Evolutionary conservation across 30 jellyfish, hydroid and myxozoan species (phyloP), one percentile per base, ranked within the genome.

Genomic region (Pseudorhiza aurosa): DNA sequence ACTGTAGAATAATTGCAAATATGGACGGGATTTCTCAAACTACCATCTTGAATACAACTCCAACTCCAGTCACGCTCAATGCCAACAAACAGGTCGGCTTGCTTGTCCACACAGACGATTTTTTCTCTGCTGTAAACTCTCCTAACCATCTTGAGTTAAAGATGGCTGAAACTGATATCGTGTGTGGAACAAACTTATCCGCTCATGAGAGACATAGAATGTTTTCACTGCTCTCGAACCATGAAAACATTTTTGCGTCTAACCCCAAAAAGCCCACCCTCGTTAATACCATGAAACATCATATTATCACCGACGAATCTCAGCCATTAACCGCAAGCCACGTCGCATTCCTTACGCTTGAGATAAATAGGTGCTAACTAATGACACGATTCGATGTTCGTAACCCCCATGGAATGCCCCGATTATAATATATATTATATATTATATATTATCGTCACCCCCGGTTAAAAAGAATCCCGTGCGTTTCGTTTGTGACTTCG

Each of bases 401-500:
- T 5, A 50, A 26, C 58, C 82, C 1, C 89, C 89, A 1, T 77
- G 89, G 89, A 58, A 77, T 42, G 81, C 68, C 33, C 89, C 70
- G 2, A 33, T 59, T n/a, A n/a, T n/a, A n/a, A n/a, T n/a, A n/a
- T n/a, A n/a, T n/a, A n/a, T n/a, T n/a, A 7, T 68, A 65, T 35
- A 65, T 65, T 27, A 30, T 68, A 22, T 28, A 65, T 24, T 31
- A 29, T n/a, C n/a, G n/a, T n/a, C 8, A 77, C 35, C 15, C 80
- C 63, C 25, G 71, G 63, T 9, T 31, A 58, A 24, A 77, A 77
- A 37, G 58, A 77, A 55, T 18, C 3, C 89, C 44, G 35, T 40
- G 50, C 55, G 80, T 57, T 77, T 77, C 29, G 83, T 79, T 15
- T 79, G 74, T 35, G 91, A 79, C 32, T 79, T 79, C 82, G 84